Percentiles rank a stretch among this genome's conserved stretches.
Evolutionary conservation across 1,140 invertebrate genomes (phyloP).

Genomic region (Stegodyphus mimosarum): DNA sequence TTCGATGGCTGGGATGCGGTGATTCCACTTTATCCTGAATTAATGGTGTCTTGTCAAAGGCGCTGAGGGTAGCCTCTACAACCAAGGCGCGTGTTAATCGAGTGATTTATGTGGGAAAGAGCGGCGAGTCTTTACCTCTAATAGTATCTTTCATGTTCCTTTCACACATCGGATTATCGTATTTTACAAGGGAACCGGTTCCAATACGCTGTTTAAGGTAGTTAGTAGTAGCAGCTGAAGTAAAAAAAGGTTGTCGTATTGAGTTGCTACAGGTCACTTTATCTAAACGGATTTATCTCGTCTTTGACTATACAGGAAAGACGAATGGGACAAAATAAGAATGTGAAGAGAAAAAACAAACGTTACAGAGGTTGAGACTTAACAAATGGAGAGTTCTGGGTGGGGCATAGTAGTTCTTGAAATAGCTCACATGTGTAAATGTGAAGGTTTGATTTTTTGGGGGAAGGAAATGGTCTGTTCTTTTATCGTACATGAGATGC

Average conservation of each 20-base stretch:
- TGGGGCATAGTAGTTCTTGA: no score
- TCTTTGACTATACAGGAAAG: no score
- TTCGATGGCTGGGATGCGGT: slow-evolving; percentile 35
- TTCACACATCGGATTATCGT: slow-evolving; percentile 51
- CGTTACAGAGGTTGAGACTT: no score
- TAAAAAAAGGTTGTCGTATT: background rate
- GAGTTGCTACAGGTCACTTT: slow-evolving; percentile 37
- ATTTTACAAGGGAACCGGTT: slow-evolving; percentile 17
- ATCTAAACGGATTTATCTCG: slow-evolving; percentile 28
- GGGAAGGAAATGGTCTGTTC: no score
- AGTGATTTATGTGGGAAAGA: slow-evolving; percentile 52
- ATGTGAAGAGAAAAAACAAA: no score
- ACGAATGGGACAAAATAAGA: no score
- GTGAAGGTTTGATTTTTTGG: no score
- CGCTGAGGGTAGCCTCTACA: slow-evolving; percentile 18
- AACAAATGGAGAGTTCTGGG: no score
- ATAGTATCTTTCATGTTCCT: slow-evolving; percentile 45
- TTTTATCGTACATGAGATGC: no score
- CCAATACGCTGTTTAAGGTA: background rate
- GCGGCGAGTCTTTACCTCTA: slow-evolving; percentile 28
- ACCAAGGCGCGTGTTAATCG: slow-evolving; percentile 40
- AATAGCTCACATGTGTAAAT: no score
- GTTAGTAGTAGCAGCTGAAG: background rate
- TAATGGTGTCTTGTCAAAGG: slow-evolving; percentile 55
- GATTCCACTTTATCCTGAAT: slow-evolving; percentile 45